Base-by-base conservation (phyloP, 2,113 vertebrate species). In the Pantherophis guttatus region DNA sequence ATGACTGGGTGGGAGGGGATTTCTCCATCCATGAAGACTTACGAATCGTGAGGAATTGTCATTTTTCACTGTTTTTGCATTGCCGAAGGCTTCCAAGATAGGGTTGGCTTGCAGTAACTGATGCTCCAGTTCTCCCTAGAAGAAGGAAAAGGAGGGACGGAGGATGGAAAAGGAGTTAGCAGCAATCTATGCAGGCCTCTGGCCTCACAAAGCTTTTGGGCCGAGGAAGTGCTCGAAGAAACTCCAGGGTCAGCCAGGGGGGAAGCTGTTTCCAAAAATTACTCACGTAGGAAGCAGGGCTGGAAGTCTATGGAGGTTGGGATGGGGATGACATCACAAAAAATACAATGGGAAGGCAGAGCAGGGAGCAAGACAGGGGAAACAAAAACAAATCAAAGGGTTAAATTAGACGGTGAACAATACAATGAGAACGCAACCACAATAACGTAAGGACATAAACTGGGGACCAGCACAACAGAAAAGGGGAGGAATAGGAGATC, bases 31-130 rank as follows among this genome's bases (percentile, higher is more conserved):
- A 29, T 24, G 15, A 0, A 8, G 17, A 96, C 98, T 98, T 98
- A 99, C 99, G 92, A 99, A 99, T 97, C 98, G 97, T 6, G 98
- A 99, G 26, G 98, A 99, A 96, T 99, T 99, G 97, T 99, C 98
- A 0, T 99, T 99, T 96, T 99, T 99, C 70, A 98, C 98, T 0
- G 98, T 99, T 97, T 99, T 99, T 86, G 98, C 98, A 0, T 99
- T 99, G 81, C 99, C 99, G 0, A 99, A 99, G 95, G 98, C 98
- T 96, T 99, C 99, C 95, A 99, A 96, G 87, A 99, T 98, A 52
- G 99, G 99, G 94, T 99, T 99, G 94, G 99, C 99, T 95, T 99
- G 99, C 54, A 99, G 98, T 39, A 99, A 97, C 96, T 99, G 99
- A 62, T 97, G 98, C 96, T 99, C 99, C 95, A 99, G 98, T 95